These are phyloP conservation scores for Platichthys flesus DNA, from an alignment of 2,113 vertebrate species.

Conservation along the genomic window DNA sequence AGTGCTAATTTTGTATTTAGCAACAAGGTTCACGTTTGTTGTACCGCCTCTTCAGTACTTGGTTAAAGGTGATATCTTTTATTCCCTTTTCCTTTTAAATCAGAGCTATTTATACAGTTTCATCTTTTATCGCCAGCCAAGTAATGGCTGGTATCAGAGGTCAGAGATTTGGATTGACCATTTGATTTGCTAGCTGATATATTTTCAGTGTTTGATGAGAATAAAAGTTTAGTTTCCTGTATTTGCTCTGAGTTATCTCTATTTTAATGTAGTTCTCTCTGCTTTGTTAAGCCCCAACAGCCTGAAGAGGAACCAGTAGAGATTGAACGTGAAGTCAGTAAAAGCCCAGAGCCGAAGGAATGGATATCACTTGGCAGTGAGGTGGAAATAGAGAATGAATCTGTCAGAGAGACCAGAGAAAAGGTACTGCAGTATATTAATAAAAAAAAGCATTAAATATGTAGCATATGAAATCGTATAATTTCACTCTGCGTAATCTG, in stretches of 20 bases:
- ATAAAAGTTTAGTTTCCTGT: not conserved
- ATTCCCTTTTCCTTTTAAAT: not conserved
- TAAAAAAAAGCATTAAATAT: not conserved
- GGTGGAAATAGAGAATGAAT: constrained; percentile 90
- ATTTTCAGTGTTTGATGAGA: not conserved
- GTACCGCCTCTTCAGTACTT: not conserved
- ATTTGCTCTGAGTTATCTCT: not conserved
- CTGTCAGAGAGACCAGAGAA: constrained; percentile 76
- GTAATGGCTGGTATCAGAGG: not conserved
- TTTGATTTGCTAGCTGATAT: not conserved
- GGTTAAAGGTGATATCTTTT: not conserved
- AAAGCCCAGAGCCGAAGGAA: constrained; percentile 76
- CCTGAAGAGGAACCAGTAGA: constrained; percentile 61
- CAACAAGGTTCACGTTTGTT: not conserved
- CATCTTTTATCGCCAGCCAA: not conserved
- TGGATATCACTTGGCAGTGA: constrained; percentile 94
- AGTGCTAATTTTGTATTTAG: not conserved
- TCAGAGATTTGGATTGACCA: no score
- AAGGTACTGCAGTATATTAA: constrained; percentile 55
- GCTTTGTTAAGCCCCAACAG: constrained; percentile 76
- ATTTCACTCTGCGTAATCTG: not conserved
- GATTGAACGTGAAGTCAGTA: constrained; percentile 63
- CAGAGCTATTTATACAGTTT: not conserved
- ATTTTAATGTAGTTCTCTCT: constrained; percentile 8
- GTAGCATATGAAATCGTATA: not conserved